Evolutionary conservation across 2,797 vertebrate species (phyloP).

Genomic region (Sebastiscus tertius): DNA sequence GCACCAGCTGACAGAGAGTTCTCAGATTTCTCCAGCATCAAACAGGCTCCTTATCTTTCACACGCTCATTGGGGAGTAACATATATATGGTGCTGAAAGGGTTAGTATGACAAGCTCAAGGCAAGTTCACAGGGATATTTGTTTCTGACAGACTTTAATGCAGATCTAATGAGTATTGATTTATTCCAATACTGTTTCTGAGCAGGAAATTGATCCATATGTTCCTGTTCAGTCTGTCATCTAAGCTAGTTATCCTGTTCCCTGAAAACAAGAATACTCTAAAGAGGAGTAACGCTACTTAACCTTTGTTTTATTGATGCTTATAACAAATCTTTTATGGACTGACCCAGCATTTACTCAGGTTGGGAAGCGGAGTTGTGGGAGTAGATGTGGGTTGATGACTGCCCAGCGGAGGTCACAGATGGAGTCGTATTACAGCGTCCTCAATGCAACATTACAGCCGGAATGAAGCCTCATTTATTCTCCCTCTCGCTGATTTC

Average conservation of each 20-base stretch:
- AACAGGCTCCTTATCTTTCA: neutral
- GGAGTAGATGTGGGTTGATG: slow-evolving; percentile 17
- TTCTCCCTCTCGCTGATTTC: neutral
- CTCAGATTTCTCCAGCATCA: slow-evolving; percentile 4
- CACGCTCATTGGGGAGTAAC: slow-evolving; percentile 10
- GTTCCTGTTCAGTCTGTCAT: slow-evolving; percentile 33
- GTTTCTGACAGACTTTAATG: slow-evolving; percentile 34
- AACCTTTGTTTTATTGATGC: slow-evolving; percentile 4
- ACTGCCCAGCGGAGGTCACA: slow-evolving; percentile 35
- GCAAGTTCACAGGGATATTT: slow-evolving; percentile 5
- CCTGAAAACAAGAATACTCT: neutral
- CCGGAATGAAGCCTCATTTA: slow-evolving; percentile 31
- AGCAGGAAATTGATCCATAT: slow-evolving; percentile 33
- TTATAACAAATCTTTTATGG: slow-evolving; percentile 7
- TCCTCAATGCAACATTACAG: slow-evolving; percentile 19
- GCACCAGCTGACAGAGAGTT: neutral
- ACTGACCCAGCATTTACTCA: slow-evolving; percentile 7
- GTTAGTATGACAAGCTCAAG: slow-evolving; percentile 5
- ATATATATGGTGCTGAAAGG: slow-evolving; percentile 6
- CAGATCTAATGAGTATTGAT: slow-evolving; percentile 60
- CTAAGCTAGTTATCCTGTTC: slow-evolving; percentile 9
- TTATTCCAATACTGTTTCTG: slow-evolving; percentile 38
- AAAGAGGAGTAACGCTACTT: neutral
- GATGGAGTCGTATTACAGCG: slow-evolving; percentile 39
- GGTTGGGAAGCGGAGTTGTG: neutral